Percentiles rank a stretch among this genome's conserved stretches.
Evolutionary conservation across 2,113 vertebrate species (phyloP).

Genomic region (Clarias magur): DNA sequence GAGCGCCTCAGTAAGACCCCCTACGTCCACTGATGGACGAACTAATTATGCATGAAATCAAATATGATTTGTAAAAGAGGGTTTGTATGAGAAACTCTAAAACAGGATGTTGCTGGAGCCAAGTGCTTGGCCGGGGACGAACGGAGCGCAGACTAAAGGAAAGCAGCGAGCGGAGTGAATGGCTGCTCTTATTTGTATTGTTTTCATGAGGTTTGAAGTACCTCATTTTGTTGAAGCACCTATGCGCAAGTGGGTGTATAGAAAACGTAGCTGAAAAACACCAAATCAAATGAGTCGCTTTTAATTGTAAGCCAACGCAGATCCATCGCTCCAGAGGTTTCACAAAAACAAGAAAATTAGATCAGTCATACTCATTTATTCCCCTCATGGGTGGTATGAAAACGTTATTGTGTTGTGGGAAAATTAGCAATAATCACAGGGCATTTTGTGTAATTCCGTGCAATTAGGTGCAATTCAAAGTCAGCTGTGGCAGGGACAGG

Average conservation of each 20-base stretch:
- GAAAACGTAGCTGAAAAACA: conserved; percentile 56
- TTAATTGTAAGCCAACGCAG: conserved; percentile 52
- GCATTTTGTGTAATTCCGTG: conserved; percentile 64
- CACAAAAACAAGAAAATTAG: conserved; percentile 67
- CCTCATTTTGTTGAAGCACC: conserved; percentile 33
- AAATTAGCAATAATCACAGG: conserved; percentile 66
- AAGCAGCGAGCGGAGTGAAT: neutral
- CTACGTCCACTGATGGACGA: conserved; percentile 64
- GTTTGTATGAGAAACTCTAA: conserved; percentile 56
- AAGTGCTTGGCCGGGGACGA: neutral
- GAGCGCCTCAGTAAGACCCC: conserved; percentile 54
- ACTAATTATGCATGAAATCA: conserved; percentile 79
- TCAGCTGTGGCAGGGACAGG: conserved; percentile 49
- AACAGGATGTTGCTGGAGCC: conserved; percentile 18
- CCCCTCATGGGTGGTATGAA: conserved; percentile 60
- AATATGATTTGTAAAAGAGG: conserved; percentile 71
- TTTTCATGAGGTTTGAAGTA: conserved; percentile 25
- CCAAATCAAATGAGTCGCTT: conserved; percentile 61
- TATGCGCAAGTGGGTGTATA: conserved; percentile 47
- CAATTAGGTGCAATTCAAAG: conserved; percentile 66
- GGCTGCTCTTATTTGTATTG: conserved; percentile 3
- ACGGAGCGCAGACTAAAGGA: neutral
- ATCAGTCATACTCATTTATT: conserved; percentile 60
- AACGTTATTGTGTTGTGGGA: conserved; percentile 61
- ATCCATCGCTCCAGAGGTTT: conserved; percentile 59